A percentile compares a stretch with the other conserved stretches of the same genome.
These are phyloP conservation scores for Amphimedon queenslandica DNA, from an alignment of 37 sponge, comb jelly and placozoan genomes.

Conservation along the genomic window DNA sequence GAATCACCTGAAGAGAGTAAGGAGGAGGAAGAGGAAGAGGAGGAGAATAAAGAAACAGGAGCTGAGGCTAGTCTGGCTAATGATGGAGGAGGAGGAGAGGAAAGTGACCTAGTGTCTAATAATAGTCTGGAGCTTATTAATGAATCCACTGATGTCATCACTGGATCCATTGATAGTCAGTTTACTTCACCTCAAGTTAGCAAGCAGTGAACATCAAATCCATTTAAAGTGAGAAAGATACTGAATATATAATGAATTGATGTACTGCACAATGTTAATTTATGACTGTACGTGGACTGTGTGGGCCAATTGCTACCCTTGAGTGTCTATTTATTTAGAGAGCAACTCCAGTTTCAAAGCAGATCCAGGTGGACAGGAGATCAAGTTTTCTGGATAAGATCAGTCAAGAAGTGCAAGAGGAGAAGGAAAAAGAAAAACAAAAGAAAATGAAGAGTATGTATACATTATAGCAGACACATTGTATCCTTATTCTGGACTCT, in stretches of 20 bases:
- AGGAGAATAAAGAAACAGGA: neutral
- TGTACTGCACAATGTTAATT: neutral
- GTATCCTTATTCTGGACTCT: too few species aligned
- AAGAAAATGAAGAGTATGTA: slow-evolving; percentile 8
- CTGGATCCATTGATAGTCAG: neutral
- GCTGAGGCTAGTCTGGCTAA: neutral
- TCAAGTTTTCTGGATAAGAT: slow-evolving; percentile 53
- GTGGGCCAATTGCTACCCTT: neutral
- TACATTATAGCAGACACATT: too few species aligned
- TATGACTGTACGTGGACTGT: neutral
- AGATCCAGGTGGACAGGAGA: slow-evolving; percentile 22
- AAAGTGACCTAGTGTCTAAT: too few species aligned
- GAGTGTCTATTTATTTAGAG: slow-evolving; percentile 9
- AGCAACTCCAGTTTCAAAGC: slow-evolving; percentile 46
- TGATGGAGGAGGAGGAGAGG: slow-evolving; percentile 1
- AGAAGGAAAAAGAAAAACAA: slow-evolving; percentile 37
- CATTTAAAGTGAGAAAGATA: neutral
- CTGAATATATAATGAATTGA: neutral
- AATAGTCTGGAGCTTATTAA: too few species aligned
- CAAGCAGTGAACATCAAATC: neutral
- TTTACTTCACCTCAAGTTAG: neutral
- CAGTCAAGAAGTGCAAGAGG: slow-evolving; percentile 16
- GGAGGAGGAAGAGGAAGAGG: slow-evolving; percentile 17
- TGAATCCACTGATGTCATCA: neutral
- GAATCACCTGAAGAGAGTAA: slow-evolving; percentile 1